Evolutionary conservation across 2,797 vertebrate species (phyloP), one percentile per base, ranked within the genome.

Genomic region (Hylomyscus alleni): DNA sequence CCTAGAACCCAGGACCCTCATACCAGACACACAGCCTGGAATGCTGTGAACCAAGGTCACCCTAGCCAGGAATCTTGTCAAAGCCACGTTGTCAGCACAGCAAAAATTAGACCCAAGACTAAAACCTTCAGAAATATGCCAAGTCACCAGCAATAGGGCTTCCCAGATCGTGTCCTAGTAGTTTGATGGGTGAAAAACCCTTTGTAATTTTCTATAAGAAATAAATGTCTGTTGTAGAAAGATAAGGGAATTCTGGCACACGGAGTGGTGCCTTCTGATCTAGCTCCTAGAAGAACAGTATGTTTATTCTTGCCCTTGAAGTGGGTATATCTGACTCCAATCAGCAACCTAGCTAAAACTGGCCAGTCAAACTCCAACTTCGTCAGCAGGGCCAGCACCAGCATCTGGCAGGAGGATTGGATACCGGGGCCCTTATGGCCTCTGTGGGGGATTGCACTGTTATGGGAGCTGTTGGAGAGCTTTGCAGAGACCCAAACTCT

Each of bases 191-290:
- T 94, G 87, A 95, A 96, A 96, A 96, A n/a, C 84, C 81, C 90
- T 92, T 96, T 89, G 72, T 90, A 47, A 4, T 94, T 97, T 96
- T 56, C 93, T 96, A 54, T 96, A 40, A 44, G 67, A 72, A 72
- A 72, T 72, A 97, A 94, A 89, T 77, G 91, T 95, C 97, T 98
- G 95, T 56, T 86, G 62, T 90, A 47, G 62, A 95, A 96, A 97
- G 96, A 98, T 97, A 97, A 98, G 95, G 92, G 50, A 90, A 95
- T 93, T 90, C 92, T 96, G 92, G 93, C 93, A 78, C 15, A 88
- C 6, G 1, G 60, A 72, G 26, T 0, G 0, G 67, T 0, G 1
- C 76, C 67, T 94, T 96, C 80, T 97, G 72, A 96, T 83, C 72
- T 62, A 80, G 88, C n/a, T 92, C 3, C 1, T 76, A 29, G 88